A percentile compares a stretch with the other conserved stretches of the same genome.
Conservation (phyloP, 2,888 invertebrate genomes). For the Spisula solida region DNA sequence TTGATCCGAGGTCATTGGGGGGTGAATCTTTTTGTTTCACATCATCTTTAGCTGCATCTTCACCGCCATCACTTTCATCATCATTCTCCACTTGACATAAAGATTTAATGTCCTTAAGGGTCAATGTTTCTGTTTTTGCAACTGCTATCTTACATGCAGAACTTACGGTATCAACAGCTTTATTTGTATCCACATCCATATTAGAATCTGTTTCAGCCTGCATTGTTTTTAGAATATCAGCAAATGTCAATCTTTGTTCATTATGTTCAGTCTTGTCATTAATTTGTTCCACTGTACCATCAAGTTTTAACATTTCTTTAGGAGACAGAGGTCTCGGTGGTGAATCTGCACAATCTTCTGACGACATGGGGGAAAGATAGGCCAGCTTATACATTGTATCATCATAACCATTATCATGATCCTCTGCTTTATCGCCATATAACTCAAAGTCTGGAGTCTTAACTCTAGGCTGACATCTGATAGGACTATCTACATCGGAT, state of each 20-base stretch:
- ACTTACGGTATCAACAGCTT: slow-evolving; percentile 4
- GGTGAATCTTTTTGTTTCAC: slow-evolving; percentile 47
- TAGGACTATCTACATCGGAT: slow-evolving; percentile 48
- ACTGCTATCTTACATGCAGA: slow-evolving; percentile 69
- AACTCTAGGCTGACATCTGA: slow-evolving; percentile 25
- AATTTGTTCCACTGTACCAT: slow-evolving; percentile 37
- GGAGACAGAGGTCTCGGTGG: slow-evolving; percentile 83
- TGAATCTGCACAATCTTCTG: slow-evolving; percentile 78
- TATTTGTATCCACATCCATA: background rate
- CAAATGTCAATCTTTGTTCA: slow-evolving; percentile 56
- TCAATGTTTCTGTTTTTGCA: slow-evolving; percentile 71
- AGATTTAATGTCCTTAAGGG: slow-evolving; percentile 71
- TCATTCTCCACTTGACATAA: slow-evolving; percentile 63
- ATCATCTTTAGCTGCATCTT: slow-evolving; percentile 27
- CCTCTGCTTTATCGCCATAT: slow-evolving; percentile 70
- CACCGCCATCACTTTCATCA: slow-evolving; percentile 32
- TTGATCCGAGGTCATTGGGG: slow-evolving; percentile 75
- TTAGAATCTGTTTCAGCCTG: slow-evolving; percentile 42
- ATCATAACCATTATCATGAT: slow-evolving; percentile 74
- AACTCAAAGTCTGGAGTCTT: slow-evolving; percentile 65
- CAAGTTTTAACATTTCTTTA: slow-evolving; percentile 71
- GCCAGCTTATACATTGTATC: slow-evolving; percentile 83
- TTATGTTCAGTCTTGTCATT: slow-evolving; percentile 34
- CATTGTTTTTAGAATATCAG: slow-evolving; percentile 63
- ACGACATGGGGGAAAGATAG: slow-evolving; percentile 80